Base-by-base conservation (phyloP, 2,888 invertebrate species). In the Stictocephala bisonia region DNA sequence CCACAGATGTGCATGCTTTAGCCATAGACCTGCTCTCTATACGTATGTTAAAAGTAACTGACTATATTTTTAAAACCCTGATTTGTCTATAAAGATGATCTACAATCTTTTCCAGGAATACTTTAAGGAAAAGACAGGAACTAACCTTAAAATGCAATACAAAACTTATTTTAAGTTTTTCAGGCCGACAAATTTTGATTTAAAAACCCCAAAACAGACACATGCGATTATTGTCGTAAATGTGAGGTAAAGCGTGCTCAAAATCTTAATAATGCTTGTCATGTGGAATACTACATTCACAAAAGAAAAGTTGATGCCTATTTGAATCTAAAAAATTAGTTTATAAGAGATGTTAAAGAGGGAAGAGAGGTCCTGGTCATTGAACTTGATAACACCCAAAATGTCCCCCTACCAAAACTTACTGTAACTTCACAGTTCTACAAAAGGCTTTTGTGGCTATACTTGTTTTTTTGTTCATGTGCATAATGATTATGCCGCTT, bases 331-430 rank as follows among this genome's bases (percentile, higher is more conserved):
- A 69, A 69, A n/a, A 13, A 15, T 31, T 11, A 44, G 0, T 67
- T 44, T 50, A 64, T 72, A 29, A 20, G 1, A 6, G 22, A 76
- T 51, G 72, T 48, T 29, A 76, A 73, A 72, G 51, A 60, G 13
- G 15, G 18, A 11, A 60, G 71, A 51, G 51, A 50, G 15, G 56
- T 56, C 15, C 48, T 77, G 51, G 70, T 74, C 26, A 13, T 77
- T 24, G 78, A 78, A 68, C 78, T 77, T 74, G 78, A 78, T 69
- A 77, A 77, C 64, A 73, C 71, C 11, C 79, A 79, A 64, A 78
- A 78, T 69, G 50, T 77, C n/a, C 75, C 78, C 13, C 71, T 79
- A 7, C 79, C 77, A 9, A 77, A 77, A 35, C 51, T 79, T 24
- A 31, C 44, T 31, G 50, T 68, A 1, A 66, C 48, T 2, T 70